Evolutionary conservation across 1,140 invertebrate species (phyloP).

Genomic region (Aleiodes sp.): DNA sequence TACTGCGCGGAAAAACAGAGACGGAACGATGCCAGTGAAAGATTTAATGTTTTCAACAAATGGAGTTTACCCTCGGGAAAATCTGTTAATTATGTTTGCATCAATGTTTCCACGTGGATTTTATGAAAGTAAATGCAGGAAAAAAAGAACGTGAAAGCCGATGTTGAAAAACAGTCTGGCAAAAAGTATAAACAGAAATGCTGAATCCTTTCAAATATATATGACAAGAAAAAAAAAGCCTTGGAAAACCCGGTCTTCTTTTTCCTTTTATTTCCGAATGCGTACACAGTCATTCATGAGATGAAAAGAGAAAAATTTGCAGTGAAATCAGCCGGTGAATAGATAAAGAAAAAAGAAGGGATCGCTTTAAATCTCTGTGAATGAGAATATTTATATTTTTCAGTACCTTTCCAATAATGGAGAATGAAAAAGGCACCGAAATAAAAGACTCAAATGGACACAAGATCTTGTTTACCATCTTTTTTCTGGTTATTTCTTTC

Average conservation of each 20-base stretch:
- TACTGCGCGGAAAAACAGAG: too few species aligned
- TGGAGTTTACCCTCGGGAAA: too few species aligned
- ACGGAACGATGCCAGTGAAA: too few species aligned
- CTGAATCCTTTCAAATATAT: not conserved
- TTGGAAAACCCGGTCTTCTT: not conserved
- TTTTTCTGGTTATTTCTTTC: not conserved
- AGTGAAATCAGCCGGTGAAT: not conserved
- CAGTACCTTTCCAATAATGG: not conserved
- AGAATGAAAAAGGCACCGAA: constrained; percentile 4
- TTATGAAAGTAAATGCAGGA: not conserved
- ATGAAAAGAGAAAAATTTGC: constrained; percentile 30
- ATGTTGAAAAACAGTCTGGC: not conserved
- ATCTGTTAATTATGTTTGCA: not conserved
- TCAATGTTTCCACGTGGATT: not conserved
- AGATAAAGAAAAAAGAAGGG: constrained; percentile 23
- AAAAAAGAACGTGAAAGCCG: not conserved
- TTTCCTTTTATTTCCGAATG: not conserved
- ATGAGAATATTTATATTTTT: constrained; percentile 63
- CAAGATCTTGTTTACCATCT: not conserved
- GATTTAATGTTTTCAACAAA: too few species aligned
- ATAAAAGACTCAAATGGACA: not conserved
- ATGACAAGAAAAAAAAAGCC: not conserved
- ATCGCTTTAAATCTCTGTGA: constrained; percentile 53
- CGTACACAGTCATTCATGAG: constrained; percentile 28
- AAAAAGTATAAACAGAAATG: not conserved